These are phyloP conservation scores for Chaetops frenatus DNA, from an alignment of 2,113 vertebrate species.

Conservation along the genomic window DNA sequence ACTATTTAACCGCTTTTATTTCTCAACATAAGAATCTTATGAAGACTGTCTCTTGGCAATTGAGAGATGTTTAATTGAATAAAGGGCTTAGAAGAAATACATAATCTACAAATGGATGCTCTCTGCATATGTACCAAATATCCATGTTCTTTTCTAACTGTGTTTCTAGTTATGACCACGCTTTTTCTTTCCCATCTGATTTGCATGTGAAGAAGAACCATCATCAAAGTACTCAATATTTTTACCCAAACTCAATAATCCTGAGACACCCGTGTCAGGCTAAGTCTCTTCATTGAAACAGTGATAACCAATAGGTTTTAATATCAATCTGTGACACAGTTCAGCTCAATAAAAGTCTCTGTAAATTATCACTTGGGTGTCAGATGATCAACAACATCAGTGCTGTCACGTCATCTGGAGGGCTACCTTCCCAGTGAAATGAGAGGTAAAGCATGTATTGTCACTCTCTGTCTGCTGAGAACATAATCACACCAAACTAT, in stretches of 20 bases:
- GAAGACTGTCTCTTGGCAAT: not conserved
- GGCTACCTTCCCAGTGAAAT: not conserved
- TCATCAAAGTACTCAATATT: not conserved
- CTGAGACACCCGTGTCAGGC: not conserved
- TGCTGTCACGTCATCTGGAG: not conserved
- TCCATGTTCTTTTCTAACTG: not conserved
- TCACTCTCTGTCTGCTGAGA: not conserved
- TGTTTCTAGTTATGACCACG: not conserved
- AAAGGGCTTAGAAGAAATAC: not conserved
- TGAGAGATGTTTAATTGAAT: not conserved
- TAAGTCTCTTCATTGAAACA: not conserved
- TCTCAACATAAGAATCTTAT: not conserved
- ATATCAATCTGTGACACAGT: not conserved
- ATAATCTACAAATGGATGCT: not conserved
- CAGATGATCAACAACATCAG: not conserved
- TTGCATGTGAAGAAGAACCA: not conserved
- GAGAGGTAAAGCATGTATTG: conserved; percentile 6
- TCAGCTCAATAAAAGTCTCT: not conserved
- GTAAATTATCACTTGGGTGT: not conserved
- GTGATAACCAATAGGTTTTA: not conserved
- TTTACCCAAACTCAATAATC: not conserved
- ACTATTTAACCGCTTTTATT: not conserved
- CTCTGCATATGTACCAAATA: not conserved
- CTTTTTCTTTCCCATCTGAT: not conserved
- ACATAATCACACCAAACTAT: conserved; percentile 15